Evolutionary conservation across 2,888 invertebrate species (phyloP).

Genomic region (Onthophagus sagittarius): DNA sequence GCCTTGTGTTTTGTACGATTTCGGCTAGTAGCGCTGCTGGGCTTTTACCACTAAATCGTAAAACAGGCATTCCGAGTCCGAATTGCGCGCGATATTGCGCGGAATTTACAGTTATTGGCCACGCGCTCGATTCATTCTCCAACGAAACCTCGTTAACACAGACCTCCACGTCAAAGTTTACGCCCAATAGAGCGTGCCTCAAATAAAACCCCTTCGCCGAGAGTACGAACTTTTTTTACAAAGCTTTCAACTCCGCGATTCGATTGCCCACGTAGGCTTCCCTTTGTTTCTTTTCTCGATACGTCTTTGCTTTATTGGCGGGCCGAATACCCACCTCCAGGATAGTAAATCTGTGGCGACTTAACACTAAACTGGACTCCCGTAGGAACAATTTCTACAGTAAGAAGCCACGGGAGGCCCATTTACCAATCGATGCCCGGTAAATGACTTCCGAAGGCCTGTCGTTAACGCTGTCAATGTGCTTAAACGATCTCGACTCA

Average conservation of each 20-base stretch:
- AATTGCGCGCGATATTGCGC: background rate
- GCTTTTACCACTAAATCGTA: background rate
- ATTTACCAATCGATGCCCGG: background rate
- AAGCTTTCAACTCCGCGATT: background rate
- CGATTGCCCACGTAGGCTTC: background rate
- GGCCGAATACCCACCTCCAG: background rate
- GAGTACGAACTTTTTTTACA: background rate
- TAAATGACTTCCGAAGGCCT: conserved; percentile 10
- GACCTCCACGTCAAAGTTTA: background rate
- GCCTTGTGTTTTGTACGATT: background rate
- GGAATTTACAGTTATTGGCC: background rate
- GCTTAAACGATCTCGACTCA: background rate
- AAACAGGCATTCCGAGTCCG: background rate
- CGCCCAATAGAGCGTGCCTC: background rate
- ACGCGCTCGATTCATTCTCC: background rate
- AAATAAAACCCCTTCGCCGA: background rate
- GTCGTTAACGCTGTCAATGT: conserved; percentile 6
- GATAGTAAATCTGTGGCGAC: conserved; percentile 6
- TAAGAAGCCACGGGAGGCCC: conserved; percentile 6
- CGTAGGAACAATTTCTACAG: conserved; percentile 2
- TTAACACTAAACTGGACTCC: conserved; percentile 10
- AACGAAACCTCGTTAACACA: background rate
- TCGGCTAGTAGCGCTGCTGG: background rate
- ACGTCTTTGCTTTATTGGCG: conserved; percentile 4
- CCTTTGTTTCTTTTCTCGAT: background rate